phyloP scores from a whole-genome alignment of 2,888 invertebrate species.

The Agriopis marginaria region DNA sequence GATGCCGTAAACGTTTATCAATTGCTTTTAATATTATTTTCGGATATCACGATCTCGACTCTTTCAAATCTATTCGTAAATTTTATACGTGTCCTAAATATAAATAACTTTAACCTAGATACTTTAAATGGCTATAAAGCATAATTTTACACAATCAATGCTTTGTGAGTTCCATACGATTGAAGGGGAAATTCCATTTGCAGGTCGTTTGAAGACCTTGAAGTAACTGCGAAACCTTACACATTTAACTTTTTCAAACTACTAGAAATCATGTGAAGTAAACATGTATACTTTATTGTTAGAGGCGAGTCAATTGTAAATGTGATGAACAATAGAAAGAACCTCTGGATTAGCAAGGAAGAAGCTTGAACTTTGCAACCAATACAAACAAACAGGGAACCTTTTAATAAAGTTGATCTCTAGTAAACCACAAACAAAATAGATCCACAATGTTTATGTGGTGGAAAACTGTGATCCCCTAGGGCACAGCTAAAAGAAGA shows the following conservation, averaged over 20 bases:
- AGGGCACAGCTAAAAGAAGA: too few relatives aligned
- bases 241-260: conserved; percentile 10
- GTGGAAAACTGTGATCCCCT: too few relatives aligned
- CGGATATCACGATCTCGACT: background rate
- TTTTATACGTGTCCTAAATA: conserved; percentile 1
- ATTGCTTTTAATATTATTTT: background rate
- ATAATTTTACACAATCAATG: conserved; percentile 16
- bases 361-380: background rate
- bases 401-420: too few relatives aligned
- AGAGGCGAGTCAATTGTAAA: background rate
- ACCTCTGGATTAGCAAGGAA: background rate
- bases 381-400: background rate
- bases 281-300: background rate
- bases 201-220: conserved; percentile 24
- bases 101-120: conserved; percentile 23
- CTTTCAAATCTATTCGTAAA: background rate
- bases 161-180: conserved; percentile 8
- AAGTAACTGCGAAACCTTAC: conserved; percentile 24
- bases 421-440: too few relatives aligned
- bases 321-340: background rate
- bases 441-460: too few relatives aligned
- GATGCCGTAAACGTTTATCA: conserved; percentile 2
- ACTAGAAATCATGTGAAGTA: conserved; percentile 2
- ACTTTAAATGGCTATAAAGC: conserved; percentile 8
- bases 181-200: conserved; percentile 20